Evolutionary conservation across 2,113 vertebrate species (phyloP), one percentile per base, ranked within the genome.

Genomic region (Dicerorhinus sumatrensis): DNA sequence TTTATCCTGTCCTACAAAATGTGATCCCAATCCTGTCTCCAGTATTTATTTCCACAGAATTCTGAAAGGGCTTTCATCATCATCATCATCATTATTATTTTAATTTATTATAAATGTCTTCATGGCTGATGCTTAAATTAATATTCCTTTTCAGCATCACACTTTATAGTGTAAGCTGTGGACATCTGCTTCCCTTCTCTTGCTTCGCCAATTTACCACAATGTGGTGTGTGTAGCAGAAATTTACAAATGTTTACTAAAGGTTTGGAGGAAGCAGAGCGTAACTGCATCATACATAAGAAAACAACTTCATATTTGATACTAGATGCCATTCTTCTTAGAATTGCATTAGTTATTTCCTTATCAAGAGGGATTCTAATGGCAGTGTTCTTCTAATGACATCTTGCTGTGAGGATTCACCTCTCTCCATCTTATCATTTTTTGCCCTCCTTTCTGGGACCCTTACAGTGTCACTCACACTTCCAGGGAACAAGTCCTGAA

Each of bases 31-130:
- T 84, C 25, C n/a, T 67, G 31, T 76, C 36, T 58, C 48, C 33
- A 60, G 39, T 95, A 77, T 84, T 91, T 95, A 77, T 84, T 91
- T 84, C 51, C 80, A 13, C 36, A 29, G 92, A 77, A 79, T 86
- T 65, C 3, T 25, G 8, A 36, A 36, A 60, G 10, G 11, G 12
- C 12, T 39, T 69, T 33, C 10, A 18, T 67, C 18, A 75, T 36
- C 8, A 31, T 63, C 5, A 73, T 75, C 20, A 48, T 60, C 12
- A 67, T 54, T 8, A 54, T 86, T 29, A 81, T 62, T 70, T 88
- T n/a, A 36, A 16, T 65, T 89, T 23, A 63, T 82, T 10, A 76
- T 58, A 58, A 67, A 76, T 65, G 5, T 58, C 11, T 67, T 84
- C n/a, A 67, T 76, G 67, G 31, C 25, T 84, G n/a, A 46, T 76